Conservation (phyloP, 2,797 vertebrate species). For the Cossypha caffra region DNA sequence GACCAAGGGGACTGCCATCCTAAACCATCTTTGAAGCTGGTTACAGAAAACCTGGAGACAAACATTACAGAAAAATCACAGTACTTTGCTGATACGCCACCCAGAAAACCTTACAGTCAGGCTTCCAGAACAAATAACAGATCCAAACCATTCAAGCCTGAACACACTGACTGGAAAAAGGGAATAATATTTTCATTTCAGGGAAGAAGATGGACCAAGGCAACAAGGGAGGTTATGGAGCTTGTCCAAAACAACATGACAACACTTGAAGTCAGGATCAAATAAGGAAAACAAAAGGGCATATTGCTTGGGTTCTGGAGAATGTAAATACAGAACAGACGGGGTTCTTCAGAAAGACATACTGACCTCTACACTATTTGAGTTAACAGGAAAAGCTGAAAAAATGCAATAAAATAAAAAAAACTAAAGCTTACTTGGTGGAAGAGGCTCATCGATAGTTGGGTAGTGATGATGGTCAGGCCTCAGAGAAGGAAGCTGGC, state of each 20-base stretch:
- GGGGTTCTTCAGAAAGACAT: constrained; percentile 52
- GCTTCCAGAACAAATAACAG: neutral
- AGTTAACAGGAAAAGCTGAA: constrained; percentile 68
- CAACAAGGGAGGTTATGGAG: neutral
- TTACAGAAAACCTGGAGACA: neutral
- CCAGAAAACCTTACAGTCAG: neutral
- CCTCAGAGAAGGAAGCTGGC: constrained; percentile 91
- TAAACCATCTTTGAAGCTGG: neutral
- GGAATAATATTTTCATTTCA: neutral
- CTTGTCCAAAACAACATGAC: neutral
- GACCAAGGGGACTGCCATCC: neutral
- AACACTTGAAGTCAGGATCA: constrained; percentile 14
- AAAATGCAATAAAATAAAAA: constrained; percentile 66
- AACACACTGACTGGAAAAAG: neutral
- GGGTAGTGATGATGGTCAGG: constrained; percentile 94
- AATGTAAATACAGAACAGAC: constrained; percentile 6
- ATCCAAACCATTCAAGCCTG: neutral
- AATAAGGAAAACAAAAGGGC: constrained; percentile 16
- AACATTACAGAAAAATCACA: neutral
- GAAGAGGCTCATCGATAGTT: constrained; percentile 95
- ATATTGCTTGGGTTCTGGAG: neutral
- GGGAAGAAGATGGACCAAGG: neutral
- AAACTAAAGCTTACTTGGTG: constrained; percentile 95
- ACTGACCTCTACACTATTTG: constrained; percentile 70
- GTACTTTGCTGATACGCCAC: neutral